Evolutionary conservation across 2,888 invertebrate species (phyloP).

Genomic region (Apotomis turbidana): DNA sequence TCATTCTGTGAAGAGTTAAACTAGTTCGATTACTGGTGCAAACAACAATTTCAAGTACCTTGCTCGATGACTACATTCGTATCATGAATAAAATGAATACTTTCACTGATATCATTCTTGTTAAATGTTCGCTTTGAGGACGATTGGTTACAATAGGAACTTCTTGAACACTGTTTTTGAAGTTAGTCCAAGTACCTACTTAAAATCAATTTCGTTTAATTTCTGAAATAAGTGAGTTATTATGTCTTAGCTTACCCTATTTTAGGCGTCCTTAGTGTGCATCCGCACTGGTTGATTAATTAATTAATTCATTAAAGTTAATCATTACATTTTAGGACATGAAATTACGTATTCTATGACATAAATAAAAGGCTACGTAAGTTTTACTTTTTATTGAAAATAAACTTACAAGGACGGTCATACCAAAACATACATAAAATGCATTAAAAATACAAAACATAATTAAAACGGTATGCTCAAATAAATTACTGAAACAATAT

Average conservation of each 20-base stretch:
- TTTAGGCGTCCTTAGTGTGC: too few relatives aligned
- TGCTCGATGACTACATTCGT: background rate
- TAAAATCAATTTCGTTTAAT: too few relatives aligned
- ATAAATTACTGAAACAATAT: background rate
- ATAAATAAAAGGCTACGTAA: slow-evolving; percentile 31
- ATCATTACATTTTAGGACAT: too few relatives aligned
- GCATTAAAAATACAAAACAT: slow-evolving; percentile 5
- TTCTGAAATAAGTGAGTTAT: too few relatives aligned
- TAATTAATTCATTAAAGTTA: too few relatives aligned
- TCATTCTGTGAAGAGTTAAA: too few relatives aligned
- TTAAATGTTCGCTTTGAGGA: background rate
- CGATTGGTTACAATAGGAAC: background rate
- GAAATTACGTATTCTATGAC: background rate
- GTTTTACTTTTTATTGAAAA: slow-evolving; percentile 51
- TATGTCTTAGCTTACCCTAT: too few relatives aligned
- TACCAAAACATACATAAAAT: slow-evolving; percentile 27
- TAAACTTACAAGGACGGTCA: slow-evolving; percentile 49
- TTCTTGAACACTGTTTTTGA: background rate
- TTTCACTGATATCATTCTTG: background rate
- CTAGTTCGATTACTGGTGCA: background rate
- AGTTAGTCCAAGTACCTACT: background rate
- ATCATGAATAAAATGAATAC: background rate
- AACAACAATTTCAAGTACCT: background rate
- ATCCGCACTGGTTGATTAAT: too few relatives aligned
- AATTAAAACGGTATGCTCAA: background rate